Percentiles rank a stretch among this genome's conserved stretches.
Evolutionary conservation across 2,113 vertebrate species (phyloP).

Genomic region (Hippocampus zosterae): DNA sequence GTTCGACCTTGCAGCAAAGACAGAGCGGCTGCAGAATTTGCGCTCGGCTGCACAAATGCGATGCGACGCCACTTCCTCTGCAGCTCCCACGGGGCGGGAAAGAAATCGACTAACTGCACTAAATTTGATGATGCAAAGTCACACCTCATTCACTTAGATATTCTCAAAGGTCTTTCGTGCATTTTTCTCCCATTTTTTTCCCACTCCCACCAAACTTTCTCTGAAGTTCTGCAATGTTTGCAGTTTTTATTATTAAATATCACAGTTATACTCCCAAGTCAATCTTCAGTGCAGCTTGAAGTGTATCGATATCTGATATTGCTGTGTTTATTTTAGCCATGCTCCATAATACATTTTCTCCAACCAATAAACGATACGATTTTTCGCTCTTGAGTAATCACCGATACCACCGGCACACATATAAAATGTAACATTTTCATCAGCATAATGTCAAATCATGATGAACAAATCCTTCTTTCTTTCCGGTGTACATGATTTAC

Average conservation of each 20-base stretch:
- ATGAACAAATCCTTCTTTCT: no score
- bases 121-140: conserved; percentile 25
- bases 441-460: no score
- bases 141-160: conserved; percentile 20
- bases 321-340: no score
- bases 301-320: no score
- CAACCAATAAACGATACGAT: no score
- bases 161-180: conserved; percentile 18
- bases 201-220: not conserved
- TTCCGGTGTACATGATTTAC: no score
- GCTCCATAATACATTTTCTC: no score
- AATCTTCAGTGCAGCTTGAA: no score
- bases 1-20: conserved; percentile 42
- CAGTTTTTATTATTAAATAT: not conserved
- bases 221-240: not conserved
- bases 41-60: conserved; percentile 43
- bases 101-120: conserved; percentile 22
- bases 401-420: no score
- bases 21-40: conserved; percentile 36
- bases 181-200: not conserved
- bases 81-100: conserved; percentile 37
- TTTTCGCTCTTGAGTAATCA: no score
- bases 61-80: conserved; percentile 52
- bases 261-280: not conserved
- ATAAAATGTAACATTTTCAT: no score